A percentile compares a stretch with the other conserved stretches of the same genome.
phyloP scores from a whole-genome alignment of 1,140 invertebrate species.

The Musca domestica region DNA sequence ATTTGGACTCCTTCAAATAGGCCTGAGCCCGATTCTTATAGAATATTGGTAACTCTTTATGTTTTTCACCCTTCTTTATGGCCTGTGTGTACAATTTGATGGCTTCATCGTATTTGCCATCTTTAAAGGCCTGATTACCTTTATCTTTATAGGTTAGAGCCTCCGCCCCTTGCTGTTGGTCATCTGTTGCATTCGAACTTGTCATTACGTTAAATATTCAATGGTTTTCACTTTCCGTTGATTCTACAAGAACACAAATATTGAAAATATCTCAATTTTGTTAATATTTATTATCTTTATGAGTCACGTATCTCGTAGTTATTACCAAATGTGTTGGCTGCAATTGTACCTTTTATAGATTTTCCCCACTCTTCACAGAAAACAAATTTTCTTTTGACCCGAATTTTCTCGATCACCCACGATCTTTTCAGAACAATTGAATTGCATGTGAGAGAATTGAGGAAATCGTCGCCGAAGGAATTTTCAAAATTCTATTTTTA shows the following conservation, averaged over 20 bases:
- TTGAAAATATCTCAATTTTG: too few relatives aligned
- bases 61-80: constrained; percentile 65
- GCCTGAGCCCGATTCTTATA: constrained; percentile 93
- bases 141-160: constrained; percentile 67
- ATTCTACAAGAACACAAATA: too few relatives aligned
- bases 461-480: neutral
- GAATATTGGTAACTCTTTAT: constrained; percentile 70
- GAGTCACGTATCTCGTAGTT: constrained; percentile 1
- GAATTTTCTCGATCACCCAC: constrained; percentile 19
- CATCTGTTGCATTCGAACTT: constrained; percentile 20
- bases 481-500: constrained; percentile 17
- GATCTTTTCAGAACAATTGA: constrained; percentile 1
- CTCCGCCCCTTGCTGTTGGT: constrained; percentile 27
- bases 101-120: constrained; percentile 77
- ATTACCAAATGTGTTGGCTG: neutral
- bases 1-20: constrained; percentile 80
- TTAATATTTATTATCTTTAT: neutral
- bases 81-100: constrained; percentile 75
- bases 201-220: neutral
- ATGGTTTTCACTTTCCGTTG: neutral
- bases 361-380: too few relatives aligned
- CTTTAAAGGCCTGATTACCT: constrained; percentile 86
- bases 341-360: neutral
- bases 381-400: neutral
- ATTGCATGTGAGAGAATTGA: constrained; percentile 1